These are phyloP conservation scores for Achlya flavicornis DNA, from an alignment of 2,888 invertebrate genomes.

Conservation along the genomic window DNA sequence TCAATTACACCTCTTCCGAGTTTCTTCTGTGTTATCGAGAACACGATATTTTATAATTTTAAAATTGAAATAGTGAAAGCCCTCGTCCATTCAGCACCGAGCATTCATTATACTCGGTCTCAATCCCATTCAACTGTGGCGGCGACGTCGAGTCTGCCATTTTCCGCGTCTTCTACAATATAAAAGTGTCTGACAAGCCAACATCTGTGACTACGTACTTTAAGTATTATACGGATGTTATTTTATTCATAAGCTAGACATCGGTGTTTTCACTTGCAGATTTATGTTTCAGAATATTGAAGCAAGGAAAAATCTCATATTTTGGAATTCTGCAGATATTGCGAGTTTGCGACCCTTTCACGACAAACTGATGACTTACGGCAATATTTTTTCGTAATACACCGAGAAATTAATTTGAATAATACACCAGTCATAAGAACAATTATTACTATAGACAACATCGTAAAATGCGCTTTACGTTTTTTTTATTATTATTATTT, in stretches of 20 bases:
- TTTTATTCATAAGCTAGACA: conserved; percentile 4
- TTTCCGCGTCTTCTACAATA: conserved; percentile 26
- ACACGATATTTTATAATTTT: conserved; percentile 17
- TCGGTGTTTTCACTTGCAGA: neutral
- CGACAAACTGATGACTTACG: neutral
- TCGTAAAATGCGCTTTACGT: too few species aligned
- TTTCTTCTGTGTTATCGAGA: neutral
- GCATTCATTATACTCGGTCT: conserved; percentile 31
- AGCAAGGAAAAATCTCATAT: neutral
- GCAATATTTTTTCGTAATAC: too few species aligned
- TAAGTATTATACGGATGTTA: conserved; percentile 2
- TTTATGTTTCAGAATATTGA: neutral
- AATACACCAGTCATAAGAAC: too few species aligned
- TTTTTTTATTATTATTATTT: too few species aligned
- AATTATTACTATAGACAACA: too few species aligned
- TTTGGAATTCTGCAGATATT: neutral
- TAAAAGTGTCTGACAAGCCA: conserved; percentile 24
- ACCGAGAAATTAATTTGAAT: too few species aligned
- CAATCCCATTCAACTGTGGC: conserved; percentile 35
- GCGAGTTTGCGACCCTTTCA: neutral
- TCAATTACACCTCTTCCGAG: neutral
- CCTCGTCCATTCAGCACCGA: conserved; percentile 21
- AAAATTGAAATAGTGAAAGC: conserved; percentile 17
- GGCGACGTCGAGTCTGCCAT: conserved; percentile 50
- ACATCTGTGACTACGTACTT: conserved; percentile 12